phyloP scores from a whole-genome alignment of 2,113 vertebrate genomes.

The Plecturocebus donacophilus region DNA sequence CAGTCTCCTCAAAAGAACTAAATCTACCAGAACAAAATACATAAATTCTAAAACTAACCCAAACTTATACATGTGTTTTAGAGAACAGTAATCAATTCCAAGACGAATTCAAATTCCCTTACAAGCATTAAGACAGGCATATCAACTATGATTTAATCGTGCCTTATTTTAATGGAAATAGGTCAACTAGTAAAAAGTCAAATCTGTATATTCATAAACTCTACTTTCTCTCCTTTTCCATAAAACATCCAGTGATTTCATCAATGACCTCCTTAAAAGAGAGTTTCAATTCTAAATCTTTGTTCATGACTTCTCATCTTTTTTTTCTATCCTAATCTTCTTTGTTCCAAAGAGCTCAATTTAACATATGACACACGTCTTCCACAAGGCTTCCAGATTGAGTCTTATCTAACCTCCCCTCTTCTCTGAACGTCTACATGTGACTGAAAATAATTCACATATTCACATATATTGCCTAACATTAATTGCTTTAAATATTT shows the following conservation, averaged over 20 bases:
- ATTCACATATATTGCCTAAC: neutral
- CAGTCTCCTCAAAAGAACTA: neutral
- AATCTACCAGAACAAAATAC: neutral
- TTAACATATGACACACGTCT: neutral
- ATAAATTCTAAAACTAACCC: neutral
- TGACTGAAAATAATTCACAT: neutral
- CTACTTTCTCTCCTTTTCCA: neutral
- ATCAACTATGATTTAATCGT: neutral
- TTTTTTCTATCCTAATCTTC: neutral
- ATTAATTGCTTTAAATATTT: neutral
- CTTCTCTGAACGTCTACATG: neutral
- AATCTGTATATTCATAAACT: neutral
- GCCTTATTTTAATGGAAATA: neutral
- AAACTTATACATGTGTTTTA: neutral
- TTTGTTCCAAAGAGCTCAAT: neutral
- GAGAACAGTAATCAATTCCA: neutral
- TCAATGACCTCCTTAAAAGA: neutral
- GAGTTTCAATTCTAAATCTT: neutral
- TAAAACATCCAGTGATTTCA: neutral
- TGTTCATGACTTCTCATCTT: neutral
- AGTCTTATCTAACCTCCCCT: neutral
- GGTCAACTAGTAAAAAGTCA: neutral
- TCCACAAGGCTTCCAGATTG: neutral
- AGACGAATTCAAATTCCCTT: conserved; percentile 7
- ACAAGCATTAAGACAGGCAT: neutral